Evolutionary conservation across 2,888 invertebrate genomes (phyloP).

Genomic region (Lysandra bellargus): DNA sequence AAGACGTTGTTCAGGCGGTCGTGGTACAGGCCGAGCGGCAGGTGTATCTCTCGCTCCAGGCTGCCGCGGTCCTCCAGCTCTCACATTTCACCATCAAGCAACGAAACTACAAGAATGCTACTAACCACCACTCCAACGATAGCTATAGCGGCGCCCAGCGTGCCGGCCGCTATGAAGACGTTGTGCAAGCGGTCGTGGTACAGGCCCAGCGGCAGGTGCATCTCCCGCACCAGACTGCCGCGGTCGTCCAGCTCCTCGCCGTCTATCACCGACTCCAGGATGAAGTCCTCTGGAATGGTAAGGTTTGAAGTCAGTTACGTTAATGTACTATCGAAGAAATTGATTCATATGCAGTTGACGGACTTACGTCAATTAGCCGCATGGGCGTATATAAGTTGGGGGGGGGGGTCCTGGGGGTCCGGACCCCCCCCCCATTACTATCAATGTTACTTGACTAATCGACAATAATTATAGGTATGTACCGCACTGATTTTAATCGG

Average conservation of each 20-base stretch:
- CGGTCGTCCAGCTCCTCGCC: slow-evolving; percentile 56
- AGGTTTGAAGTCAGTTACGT: background rate
- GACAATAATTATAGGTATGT: too few relatives aligned
- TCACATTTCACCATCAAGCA: too few relatives aligned
- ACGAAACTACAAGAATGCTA: slow-evolving; percentile 35
- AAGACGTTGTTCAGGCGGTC: slow-evolving; percentile 87
- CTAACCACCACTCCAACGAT: slow-evolving; percentile 87
- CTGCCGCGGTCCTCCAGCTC: slow-evolving; percentile 56
- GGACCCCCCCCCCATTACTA: too few relatives aligned
- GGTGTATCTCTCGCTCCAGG: slow-evolving; percentile 73
- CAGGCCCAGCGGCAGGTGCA: slow-evolving; percentile 80
- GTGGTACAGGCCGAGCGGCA: slow-evolving; percentile 81
- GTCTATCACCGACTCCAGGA: slow-evolving; percentile 83
- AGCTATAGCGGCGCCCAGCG: slow-evolving; percentile 86
- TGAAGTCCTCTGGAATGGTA: slow-evolving; percentile 82
- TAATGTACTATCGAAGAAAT: background rate
- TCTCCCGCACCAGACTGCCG: slow-evolving; percentile 68
- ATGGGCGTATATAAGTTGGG: too few relatives aligned
- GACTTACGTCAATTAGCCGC: too few relatives aligned
- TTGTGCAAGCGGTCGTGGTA: slow-evolving; percentile 85
- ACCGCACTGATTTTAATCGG: too few relatives aligned
- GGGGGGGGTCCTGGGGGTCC: too few relatives aligned
- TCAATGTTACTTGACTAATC: too few relatives aligned
- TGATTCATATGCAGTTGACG: too few relatives aligned
- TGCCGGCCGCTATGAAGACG: slow-evolving; percentile 89